Percentiles rank a stretch among this genome's conserved stretches.
These are phyloP conservation scores for Ceratosolen fusciceps DNA, from an alignment of 1,140 invertebrate genomes.

Conservation along the genomic window DNA sequence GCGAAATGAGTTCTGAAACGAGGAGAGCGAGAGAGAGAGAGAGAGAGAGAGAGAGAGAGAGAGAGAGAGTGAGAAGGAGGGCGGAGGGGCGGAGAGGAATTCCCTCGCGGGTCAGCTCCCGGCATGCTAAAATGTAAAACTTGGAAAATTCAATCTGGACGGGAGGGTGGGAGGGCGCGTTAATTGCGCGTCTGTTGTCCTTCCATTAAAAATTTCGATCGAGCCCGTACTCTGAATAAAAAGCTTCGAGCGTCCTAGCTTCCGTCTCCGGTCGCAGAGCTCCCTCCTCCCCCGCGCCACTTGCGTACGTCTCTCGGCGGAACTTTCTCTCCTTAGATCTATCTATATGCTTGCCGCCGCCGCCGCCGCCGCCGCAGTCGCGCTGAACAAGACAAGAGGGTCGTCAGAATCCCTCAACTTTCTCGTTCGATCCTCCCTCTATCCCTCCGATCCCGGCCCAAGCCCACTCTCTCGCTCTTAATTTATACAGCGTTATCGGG, in stretches of 20 bases:
- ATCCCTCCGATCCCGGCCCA: slow-evolving; percentile 48
- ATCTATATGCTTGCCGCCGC: background rate
- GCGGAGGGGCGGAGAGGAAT: background rate
- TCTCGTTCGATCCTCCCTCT: background rate
- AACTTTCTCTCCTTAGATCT: background rate
- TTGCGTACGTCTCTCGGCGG: background rate
- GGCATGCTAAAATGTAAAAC: slow-evolving; percentile 31
- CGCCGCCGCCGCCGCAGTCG: background rate
- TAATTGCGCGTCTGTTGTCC: slow-evolving; percentile 59
- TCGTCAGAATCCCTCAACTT: background rate
- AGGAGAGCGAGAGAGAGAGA: too few relatives aligned
- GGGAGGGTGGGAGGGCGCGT: background rate
- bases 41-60: background rate
- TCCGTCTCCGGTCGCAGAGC: slow-evolving; percentile 48
- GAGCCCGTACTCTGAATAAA: slow-evolving; percentile 46
- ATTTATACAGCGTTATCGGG: slow-evolving; percentile 60
- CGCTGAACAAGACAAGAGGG: background rate
- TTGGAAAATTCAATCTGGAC: slow-evolving; percentile 21
- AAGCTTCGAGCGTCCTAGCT: slow-evolving; percentile 37
- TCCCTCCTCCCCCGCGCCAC: too few relatives aligned
- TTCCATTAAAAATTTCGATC: slow-evolving; percentile 67
- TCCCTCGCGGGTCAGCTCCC: background rate
- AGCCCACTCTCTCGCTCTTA: too few relatives aligned
- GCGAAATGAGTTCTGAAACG: background rate
- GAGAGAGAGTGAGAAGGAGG: background rate